A percentile compares a stretch with the other conserved stretches of the same genome.
phyloP scores from a whole-genome alignment of 2,888 invertebrate species.

The Habroteleia sp. region DNA sequence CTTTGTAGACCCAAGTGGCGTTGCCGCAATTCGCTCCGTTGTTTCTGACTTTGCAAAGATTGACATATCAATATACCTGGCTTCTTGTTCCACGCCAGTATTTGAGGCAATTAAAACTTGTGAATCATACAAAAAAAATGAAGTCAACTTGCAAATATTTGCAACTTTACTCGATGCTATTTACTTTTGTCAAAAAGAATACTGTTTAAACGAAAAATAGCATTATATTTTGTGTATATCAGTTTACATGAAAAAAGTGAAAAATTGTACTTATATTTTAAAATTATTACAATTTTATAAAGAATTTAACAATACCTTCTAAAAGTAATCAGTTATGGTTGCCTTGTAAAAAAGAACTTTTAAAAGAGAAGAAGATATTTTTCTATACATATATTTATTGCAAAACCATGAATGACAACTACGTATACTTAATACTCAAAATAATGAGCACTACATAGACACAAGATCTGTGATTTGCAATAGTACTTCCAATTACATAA shows the following conservation, averaged over 20 bases:
- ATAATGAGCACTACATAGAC: slow-evolving; percentile 26
- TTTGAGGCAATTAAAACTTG: slow-evolving; percentile 79
- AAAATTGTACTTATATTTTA: slow-evolving; percentile 10
- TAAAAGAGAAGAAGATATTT: slow-evolving; percentile 1
- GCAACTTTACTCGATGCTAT: slow-evolving; percentile 86
- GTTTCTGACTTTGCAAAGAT: slow-evolving; percentile 82
- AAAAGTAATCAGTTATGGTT: no score
- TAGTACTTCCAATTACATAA: slow-evolving; percentile 20
- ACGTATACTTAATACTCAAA: slow-evolving; percentile 30
- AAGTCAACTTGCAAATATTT: slow-evolving; percentile 82
- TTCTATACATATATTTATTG: slow-evolving; percentile 9
- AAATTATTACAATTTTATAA: background rate
- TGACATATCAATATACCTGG: slow-evolving; percentile 83
- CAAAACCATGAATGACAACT: background rate
- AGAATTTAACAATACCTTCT: background rate
- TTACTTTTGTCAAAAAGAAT: slow-evolving; percentile 77
- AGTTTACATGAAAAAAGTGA: no score
- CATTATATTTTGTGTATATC: background rate
- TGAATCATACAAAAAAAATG: slow-evolving; percentile 73
- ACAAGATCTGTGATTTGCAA: slow-evolving; percentile 28
- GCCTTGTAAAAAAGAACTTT: no score
- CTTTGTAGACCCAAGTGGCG: slow-evolving; percentile 86
- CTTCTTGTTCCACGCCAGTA: slow-evolving; percentile 81
- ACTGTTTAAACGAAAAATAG: slow-evolving; percentile 24
- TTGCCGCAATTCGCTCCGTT: slow-evolving; percentile 82